A percentile compares a stretch with the other conserved stretches of the same genome.
phyloP scores from a whole-genome alignment of 2,797 vertebrate species.

The Eulemur mongoz region DNA sequence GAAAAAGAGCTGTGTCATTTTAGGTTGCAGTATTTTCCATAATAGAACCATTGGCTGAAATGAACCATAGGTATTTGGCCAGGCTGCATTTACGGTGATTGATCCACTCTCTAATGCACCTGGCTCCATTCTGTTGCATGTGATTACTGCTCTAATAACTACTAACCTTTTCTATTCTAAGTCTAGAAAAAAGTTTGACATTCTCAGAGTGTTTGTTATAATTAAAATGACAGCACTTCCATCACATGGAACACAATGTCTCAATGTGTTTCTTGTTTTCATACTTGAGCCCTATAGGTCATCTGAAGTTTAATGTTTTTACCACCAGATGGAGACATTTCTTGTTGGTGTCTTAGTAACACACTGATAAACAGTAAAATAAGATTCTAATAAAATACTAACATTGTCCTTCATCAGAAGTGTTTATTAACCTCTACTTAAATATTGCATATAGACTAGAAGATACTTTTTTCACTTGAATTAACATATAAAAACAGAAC shows the following conservation, averaged over 20 bases:
- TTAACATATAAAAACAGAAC: neutral
- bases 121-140: neutral
- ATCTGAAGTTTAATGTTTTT: neutral
- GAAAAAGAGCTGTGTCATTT: slow-evolving; percentile 58
- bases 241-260: neutral
- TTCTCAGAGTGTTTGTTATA: neutral
- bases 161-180: neutral
- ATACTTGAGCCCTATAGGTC: neutral
- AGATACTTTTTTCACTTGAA: neutral
- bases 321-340: slow-evolving; percentile 41
- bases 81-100: neutral
- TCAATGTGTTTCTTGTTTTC: neutral
- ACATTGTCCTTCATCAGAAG: neutral
- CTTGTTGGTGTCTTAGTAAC: neutral
- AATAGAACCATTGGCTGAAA: neutral
- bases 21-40: neutral
- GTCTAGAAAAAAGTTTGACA: neutral
- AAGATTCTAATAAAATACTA: neutral
- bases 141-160: neutral
- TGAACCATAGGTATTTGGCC: neutral
- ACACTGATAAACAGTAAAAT: neutral
- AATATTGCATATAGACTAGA: neutral
- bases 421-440: neutral
- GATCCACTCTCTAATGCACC: neutral
- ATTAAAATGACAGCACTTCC: neutral